Evolutionary conservation across 2,113 vertebrate genomes (phyloP), one percentile per base, ranked within the genome.

Genomic region (Phalacrocorax brasilianus): DNA sequence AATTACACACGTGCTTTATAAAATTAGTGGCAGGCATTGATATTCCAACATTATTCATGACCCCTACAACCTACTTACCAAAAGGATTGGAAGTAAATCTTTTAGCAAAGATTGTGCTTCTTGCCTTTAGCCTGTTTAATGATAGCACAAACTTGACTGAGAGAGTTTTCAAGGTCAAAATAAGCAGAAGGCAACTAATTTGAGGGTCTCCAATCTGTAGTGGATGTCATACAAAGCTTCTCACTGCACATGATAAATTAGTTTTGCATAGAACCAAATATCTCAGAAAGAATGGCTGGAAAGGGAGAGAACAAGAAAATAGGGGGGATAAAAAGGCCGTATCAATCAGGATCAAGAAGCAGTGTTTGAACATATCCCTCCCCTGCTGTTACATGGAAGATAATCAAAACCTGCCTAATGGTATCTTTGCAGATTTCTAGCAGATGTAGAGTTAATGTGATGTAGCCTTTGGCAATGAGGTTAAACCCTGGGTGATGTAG

Each of bases 311-410:
- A 58, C 21, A 38, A 89, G 24, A 42, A 89, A 89, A 68, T 0
- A 28, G 13, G 1, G 4, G 14, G 6, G 47, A 14, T 38, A 66
- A 68, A 58, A n/a, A 1, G 5, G 38, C 40, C 1, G 0, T 30
- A 22, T 71, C 14, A 42, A 66, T 56, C 20, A 90, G 8, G 12
- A 32, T 49, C 40, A 61, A 81, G 40, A 14, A 56, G 6, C 14
- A 77, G 7, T 2, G 20, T 65, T 56, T 44, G 17, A 27, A 26
- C 0, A 1, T 56, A 22, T 8, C 14, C 8, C 14, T 88, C 28
- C 33, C 8, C 28, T 81, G 17, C 13, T 61, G 3, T 63, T 75
- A 27, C 8, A 3, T 8, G 22, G 14, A 86, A 59, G 47, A 58
- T 14, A 35, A 14, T 59, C 11, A 65, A 50, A 83, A 50, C 14